Conservation (phyloP, 2,797 vertebrate species). For the Dicrostonyx torquatus region DNA sequence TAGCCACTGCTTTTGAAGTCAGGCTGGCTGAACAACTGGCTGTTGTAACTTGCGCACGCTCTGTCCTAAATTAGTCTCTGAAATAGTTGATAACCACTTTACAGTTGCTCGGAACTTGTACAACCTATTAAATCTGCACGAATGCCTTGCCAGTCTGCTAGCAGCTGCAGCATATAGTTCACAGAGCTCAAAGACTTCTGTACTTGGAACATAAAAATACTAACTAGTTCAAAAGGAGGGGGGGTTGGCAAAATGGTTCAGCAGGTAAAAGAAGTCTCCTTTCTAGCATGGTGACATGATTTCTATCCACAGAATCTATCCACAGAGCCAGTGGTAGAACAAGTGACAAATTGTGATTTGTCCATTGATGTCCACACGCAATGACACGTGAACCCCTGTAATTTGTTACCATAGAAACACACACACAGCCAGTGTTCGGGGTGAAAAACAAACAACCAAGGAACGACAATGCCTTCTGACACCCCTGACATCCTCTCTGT, state of each 20-base stretch:
- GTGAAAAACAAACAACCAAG: background rate
- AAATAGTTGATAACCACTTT: conserved; percentile 82
- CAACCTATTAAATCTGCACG: conserved; percentile 80
- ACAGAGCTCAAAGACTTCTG: conserved; percentile 81
- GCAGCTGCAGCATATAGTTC: conserved; percentile 74
- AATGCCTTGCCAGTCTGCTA: conserved; percentile 76
- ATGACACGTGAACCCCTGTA: background rate
- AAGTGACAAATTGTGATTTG: background rate
- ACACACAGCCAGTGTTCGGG: background rate
- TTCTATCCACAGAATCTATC: background rate
- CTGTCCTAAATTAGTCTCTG: conserved; percentile 76
- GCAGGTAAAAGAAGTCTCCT: background rate
- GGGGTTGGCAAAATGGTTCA: background rate
- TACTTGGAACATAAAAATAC: conserved; percentile 53
- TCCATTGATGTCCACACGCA: background rate
- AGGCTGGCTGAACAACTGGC: conserved; percentile 75
- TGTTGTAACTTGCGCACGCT: conserved; percentile 79
- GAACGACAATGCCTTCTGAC: background rate
- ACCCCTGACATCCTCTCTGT: background rate
- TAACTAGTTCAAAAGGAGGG: background rate
- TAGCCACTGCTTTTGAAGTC: conserved; percentile 80
- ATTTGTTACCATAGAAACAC: background rate
- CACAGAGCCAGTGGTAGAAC: background rate
- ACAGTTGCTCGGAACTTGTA: conserved; percentile 83
- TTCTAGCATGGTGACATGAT: background rate